Percentiles rank a stretch among this genome's conserved stretches.
These are phyloP conservation scores for Spisula solida DNA, from an alignment of 2,888 invertebrate species.

Conservation along the genomic window DNA sequence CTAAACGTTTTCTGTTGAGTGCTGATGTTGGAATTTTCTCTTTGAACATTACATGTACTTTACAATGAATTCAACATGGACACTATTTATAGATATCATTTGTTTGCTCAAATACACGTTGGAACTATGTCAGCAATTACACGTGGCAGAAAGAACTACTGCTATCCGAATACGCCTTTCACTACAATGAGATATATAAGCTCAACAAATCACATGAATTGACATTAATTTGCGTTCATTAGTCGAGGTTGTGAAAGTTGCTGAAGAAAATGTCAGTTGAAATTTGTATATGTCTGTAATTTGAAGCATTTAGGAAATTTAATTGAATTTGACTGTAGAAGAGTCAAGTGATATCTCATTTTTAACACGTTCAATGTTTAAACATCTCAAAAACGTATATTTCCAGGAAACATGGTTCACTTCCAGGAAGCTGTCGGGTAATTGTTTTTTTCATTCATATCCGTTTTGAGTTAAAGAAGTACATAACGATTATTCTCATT, in stretches of 20 bases:
- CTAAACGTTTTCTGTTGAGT: too few relatives aligned
- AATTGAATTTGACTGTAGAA: neutral
- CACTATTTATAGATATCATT: too few relatives aligned
- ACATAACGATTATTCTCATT: neutral
- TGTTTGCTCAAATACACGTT: neutral
- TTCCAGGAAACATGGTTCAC: neutral
- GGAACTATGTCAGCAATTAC: neutral
- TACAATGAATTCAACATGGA: too few relatives aligned
- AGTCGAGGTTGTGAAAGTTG: neutral
- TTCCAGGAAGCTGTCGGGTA: neutral
- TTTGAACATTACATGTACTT: too few relatives aligned
- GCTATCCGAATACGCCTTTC: neutral
- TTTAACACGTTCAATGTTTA: neutral
- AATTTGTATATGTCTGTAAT: slow-evolving; percentile 1
- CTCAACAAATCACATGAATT: neutral
- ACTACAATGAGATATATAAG: neutral
- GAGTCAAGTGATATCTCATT: neutral
- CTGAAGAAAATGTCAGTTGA: neutral
- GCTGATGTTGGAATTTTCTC: too few relatives aligned
- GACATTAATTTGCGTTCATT: neutral
- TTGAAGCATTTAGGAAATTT: neutral
- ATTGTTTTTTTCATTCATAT: neutral
- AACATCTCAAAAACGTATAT: neutral
- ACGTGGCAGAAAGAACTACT: neutral
- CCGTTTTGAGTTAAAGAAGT: neutral